Base-by-base conservation (phyloP, 2,113 vertebrate species). In the Brienomyrus brachyistius region DNA sequence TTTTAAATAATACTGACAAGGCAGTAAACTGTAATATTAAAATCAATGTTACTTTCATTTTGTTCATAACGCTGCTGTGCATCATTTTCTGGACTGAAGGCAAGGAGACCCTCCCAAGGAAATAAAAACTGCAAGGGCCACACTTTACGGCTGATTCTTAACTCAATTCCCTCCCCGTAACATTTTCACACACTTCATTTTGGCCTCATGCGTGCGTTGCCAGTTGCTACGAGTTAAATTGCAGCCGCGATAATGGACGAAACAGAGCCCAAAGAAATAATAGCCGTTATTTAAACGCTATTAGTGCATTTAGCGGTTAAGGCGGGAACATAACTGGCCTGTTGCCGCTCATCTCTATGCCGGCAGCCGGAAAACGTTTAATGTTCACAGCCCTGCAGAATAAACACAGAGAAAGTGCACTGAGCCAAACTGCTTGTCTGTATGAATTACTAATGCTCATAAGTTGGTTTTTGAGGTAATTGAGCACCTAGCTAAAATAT, bases 41-140 rank as follows among this genome's bases (percentile, higher is more conserved):
- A 84, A 84, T 84, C 82, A 84, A 84, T 84, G 45, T 40, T 80
- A n/a, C 82, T 48, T 23, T 47, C 45, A 84, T 84, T 84, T 48
- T n/a, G 43, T 48, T 23, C 3, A n/a, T 21, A 45, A 84, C 19
- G 3, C 40, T n/a, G 82, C 8, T n/a, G 74, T 84, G 82, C 48
- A 47, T 47, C 21, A 21, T 23, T 23, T 47, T 9, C 35, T 23
- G 9, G 8, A 10, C 35, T 19, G 35, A 40, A 35, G 5, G 17
- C 35, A 40, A 15, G 6, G 70, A 17, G 70, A 40, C 70, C 35
- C 35, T 40, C 35, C 13, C 74, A 19, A 4, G 35, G 74, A 80
- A 8, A 80, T 80, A 7, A 43, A 80, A 43, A 7, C 35, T 80
- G 35, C 5, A 19, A 40, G 31, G 13, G 35, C 70, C 31, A 17